These are phyloP conservation scores for Chloroclystis v-ata DNA, from an alignment of 2,888 invertebrate species.

Conservation along the genomic window DNA sequence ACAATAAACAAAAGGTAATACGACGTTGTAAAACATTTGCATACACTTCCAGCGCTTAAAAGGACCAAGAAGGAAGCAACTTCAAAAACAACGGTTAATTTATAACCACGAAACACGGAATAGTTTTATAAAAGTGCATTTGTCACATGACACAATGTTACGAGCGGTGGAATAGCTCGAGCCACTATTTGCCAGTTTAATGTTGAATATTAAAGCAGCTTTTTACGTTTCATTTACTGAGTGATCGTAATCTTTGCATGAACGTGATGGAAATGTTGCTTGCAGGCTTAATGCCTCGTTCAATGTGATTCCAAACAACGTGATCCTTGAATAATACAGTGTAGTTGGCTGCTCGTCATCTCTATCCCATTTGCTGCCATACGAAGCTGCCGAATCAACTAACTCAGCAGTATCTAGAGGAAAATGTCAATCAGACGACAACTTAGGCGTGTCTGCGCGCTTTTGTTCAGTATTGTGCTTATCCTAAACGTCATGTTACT, in stretches of 20 bases:
- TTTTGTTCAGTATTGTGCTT: too few relatives aligned
- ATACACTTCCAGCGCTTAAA: slow-evolving; percentile 29
- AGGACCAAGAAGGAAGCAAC: slow-evolving; percentile 28
- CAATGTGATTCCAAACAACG: too few relatives aligned
- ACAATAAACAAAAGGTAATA: slow-evolving; percentile 26
- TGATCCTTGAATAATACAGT: too few relatives aligned
- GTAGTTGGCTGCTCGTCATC: too few relatives aligned
- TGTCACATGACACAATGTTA: slow-evolving; percentile 50
- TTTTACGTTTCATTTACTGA: slow-evolving; percentile 23
- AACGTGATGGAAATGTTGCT: slow-evolving; percentile 12
- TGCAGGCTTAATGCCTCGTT: not conserved
- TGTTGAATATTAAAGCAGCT: slow-evolving; percentile 23
- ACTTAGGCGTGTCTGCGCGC: too few relatives aligned
- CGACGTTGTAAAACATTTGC: slow-evolving; percentile 30
- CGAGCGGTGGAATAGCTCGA: slow-evolving; percentile 32
- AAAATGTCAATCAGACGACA: too few relatives aligned
- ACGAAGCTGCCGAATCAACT: too few relatives aligned
- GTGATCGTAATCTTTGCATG: slow-evolving; percentile 18
- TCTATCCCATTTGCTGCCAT: too few relatives aligned
- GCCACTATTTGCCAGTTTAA: slow-evolving; percentile 29
- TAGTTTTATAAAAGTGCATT: slow-evolving; percentile 46
- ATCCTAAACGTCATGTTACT: too few relatives aligned
- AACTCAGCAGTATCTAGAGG: too few relatives aligned
- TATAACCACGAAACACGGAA: slow-evolving; percentile 49
- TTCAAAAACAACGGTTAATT: slow-evolving; percentile 37